A percentile compares a stretch with the other conserved stretches of the same genome.
These are phyloP conservation scores for Drosophila prosaltans DNA, from an alignment of 1,140 invertebrate species.

Conservation along the genomic window DNA sequence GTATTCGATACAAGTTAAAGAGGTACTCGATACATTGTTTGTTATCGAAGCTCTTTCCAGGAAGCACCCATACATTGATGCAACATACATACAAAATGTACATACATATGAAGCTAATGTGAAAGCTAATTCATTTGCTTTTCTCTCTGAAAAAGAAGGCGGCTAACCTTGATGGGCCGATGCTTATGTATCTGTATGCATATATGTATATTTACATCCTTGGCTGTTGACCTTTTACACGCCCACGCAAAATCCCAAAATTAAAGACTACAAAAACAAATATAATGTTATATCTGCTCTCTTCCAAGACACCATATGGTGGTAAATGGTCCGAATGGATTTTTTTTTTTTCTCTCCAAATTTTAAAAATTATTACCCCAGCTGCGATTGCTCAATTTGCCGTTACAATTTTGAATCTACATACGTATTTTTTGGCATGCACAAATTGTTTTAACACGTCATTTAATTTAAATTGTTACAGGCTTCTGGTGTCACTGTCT, in stretches of 20 bases:
- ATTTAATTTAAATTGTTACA: slow-evolving; percentile 76
- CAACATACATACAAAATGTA: slow-evolving; percentile 33
- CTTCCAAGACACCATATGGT: slow-evolving; percentile 16
- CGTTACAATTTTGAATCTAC: slow-evolving; percentile 25
- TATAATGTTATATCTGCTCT: slow-evolving; percentile 43
- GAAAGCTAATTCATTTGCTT: slow-evolving; percentile 22
- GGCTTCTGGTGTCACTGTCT: slow-evolving; percentile 98
- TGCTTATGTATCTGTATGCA: slow-evolving; percentile 40
- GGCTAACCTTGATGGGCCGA: slow-evolving; percentile 38
- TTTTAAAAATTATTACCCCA: slow-evolving; percentile 3
- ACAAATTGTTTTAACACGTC: no score
- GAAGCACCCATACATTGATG: slow-evolving; percentile 18
- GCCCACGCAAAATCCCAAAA: slow-evolving; percentile 2
- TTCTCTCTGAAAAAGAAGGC: slow-evolving; percentile 41
- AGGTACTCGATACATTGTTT: slow-evolving; percentile 25
- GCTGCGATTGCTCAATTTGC: slow-evolving; percentile 24
- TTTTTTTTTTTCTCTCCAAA: slow-evolving; percentile 14
- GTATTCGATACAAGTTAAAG: slow-evolving; percentile 12
- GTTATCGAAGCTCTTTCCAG: slow-evolving; percentile 22
- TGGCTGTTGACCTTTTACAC: slow-evolving; percentile 12
- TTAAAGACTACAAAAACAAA: slow-evolving; percentile 33
- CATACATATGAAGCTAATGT: slow-evolving; percentile 25
- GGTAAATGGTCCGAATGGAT: background rate
- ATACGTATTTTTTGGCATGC: background rate
- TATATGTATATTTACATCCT: slow-evolving; percentile 38